A percentile compares a stretch with the other conserved stretches of the same genome.
Evolutionary conservation across 2,113 vertebrate genomes (phyloP).

Genomic region (Anoplopoma fimbria): DNA sequence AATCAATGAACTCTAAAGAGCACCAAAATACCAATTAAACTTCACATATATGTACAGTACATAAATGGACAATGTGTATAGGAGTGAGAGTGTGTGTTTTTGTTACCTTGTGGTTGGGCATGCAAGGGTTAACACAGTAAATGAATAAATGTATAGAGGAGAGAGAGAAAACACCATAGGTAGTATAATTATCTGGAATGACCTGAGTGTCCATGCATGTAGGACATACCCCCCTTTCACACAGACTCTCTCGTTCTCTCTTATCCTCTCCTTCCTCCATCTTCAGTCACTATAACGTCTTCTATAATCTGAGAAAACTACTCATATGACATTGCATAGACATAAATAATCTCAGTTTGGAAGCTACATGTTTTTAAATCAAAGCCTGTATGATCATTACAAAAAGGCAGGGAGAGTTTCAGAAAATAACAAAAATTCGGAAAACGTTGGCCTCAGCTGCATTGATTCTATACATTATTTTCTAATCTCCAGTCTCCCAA

Average conservation of each 20-base stretch:
- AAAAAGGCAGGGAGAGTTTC: not conserved
- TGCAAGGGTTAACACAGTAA: slow-evolving; percentile 39
- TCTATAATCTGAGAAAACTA: no score
- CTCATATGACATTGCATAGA: no score
- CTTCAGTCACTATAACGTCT: not conserved
- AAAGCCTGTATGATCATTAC: no score
- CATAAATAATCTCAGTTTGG: no score
- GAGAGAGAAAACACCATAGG: slow-evolving; percentile 34
- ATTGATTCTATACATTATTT: not conserved
- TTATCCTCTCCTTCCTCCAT: not conserved
- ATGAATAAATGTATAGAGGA: slow-evolving; percentile 40
- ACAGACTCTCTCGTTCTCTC: slow-evolving; percentile 2
- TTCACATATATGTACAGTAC: slow-evolving; percentile 43
- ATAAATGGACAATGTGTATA: not conserved
- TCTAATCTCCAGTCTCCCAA: not conserved
- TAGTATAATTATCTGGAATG: slow-evolving; percentile 59
- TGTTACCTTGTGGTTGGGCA: not conserved
- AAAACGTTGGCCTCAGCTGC: not conserved
- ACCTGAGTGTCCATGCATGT: slow-evolving; percentile 71
- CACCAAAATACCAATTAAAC: slow-evolving; percentile 50
- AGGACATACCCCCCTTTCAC: slow-evolving; percentile 43
- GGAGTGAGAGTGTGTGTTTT: slow-evolving; percentile 5
- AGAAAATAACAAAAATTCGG: no score
- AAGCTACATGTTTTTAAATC: not conserved
- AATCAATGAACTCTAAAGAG: slow-evolving; percentile 59